Evolutionary conservation across 2,113 vertebrate genomes (phyloP), one percentile per base, ranked within the genome.

Genomic region (Tringa solitaria): DNA sequence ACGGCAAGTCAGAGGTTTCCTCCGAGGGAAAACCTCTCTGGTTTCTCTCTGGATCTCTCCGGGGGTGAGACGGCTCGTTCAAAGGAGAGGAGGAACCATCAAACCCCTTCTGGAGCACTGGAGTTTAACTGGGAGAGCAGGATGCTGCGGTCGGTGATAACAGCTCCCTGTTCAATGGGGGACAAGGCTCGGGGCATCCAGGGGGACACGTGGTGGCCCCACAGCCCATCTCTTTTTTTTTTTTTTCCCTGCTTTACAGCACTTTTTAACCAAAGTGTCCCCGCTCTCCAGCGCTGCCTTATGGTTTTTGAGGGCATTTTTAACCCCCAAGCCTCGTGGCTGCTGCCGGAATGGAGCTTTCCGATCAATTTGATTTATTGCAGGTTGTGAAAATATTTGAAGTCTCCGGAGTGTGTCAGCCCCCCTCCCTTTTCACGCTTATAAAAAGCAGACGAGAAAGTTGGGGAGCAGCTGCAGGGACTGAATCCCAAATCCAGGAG

Each of bases 1-100:
- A 9, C 15, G 21, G 4, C 26, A 10, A 45, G 35, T 11, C 30
- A 5, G 60, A 35, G 26, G 11, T 11, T 73, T 21, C 48, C 35
- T 35, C 5, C 0, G 33, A 43, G 59, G 28, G 46, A 48, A 30
- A 30, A 28, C 53, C 50, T 51, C 50, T 51, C 23, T 7, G 24
- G 50, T 51, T 51, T 51, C 50, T 26, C 50, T 51, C 50, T 2
- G 50, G 48, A 23, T 50, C n/a, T 27, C 22, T 54, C 33, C 75
- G 7, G 30, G 4, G 7, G 22, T 20, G 50, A 32, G 41, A 2
- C 28, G 10, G 51, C 60, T 85, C 18, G 2, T 23, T 28, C 33
- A 14, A 39, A 0, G 14, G 30, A 23, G 5, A 14, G 22, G 7
- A 63, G 35, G 45, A 30, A 4, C 35, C 0, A 0, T 24, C 43